Evolutionary conservation across 1,140 invertebrate genomes (phyloP).

Genomic region (Monomorium pharaonis): DNA sequence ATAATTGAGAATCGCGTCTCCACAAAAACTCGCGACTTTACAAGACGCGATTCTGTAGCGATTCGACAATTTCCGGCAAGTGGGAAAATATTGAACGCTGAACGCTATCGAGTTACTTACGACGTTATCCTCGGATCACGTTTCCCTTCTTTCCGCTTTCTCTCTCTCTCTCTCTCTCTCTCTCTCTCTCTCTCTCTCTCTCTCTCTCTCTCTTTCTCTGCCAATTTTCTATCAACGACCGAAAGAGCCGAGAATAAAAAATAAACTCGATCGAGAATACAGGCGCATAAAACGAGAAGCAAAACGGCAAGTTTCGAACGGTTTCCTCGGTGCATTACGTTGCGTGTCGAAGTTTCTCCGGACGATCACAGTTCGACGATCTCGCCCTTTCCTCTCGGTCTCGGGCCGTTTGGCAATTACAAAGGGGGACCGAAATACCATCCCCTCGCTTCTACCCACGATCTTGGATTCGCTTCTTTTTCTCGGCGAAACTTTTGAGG

Average conservation of each 20-base stretch:
- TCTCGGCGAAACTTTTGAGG: constrained; percentile 65
- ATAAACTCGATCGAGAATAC: not conserved
- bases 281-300: not conserved
- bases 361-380: constrained; percentile 32
- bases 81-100: not conserved
- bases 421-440: constrained; percentile 62
- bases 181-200: too few relatives aligned
- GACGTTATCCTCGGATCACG: not conserved
- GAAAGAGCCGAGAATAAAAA: not conserved
- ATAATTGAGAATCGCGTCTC: not conserved
- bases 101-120: not conserved
- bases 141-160: too few relatives aligned
- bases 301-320: constrained; percentile 1
- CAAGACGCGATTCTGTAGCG: not conserved
- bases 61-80: not conserved
- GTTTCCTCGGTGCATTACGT: constrained; percentile 5
- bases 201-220: too few relatives aligned
- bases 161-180: too few relatives aligned
- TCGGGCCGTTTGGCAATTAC: constrained; percentile 70
- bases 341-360: constrained; percentile 26
- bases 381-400: constrained; percentile 15
- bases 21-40: not conserved
- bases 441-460: constrained; percentile 14
- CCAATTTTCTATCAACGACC: not conserved
- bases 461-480: constrained; percentile 49